Percentiles rank a stretch among this genome's conserved stretches.
phyloP scores from a whole-genome alignment of 1,140 invertebrate species.

The Hirudo medicinalis region DNA sequence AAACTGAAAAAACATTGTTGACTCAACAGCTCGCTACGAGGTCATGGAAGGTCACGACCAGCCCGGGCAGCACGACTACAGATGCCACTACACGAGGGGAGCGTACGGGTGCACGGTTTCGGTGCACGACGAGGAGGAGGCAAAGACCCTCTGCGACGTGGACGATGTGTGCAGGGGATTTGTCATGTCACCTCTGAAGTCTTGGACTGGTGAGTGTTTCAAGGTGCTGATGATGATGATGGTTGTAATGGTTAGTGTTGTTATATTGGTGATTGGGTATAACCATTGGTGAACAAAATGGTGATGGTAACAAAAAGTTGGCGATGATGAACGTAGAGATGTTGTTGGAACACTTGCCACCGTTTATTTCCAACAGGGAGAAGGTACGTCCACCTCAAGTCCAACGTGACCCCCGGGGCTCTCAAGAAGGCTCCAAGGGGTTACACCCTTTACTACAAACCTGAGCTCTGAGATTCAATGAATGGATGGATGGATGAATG shows the following conservation, averaged over 20 bases:
- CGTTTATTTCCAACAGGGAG: background rate
- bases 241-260: too few species aligned
- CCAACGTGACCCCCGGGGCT: background rate
- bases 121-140: constrained; percentile 38
- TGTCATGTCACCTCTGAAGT: constrained; percentile 35
- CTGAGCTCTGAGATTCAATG: background rate
- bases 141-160: constrained; percentile 35
- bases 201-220: constrained; percentile 37
- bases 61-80: constrained; percentile 38
- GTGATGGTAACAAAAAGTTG: too few species aligned
- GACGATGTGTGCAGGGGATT: constrained; percentile 38
- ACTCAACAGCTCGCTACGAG: constrained; percentile 26
- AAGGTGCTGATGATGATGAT: too few species aligned
- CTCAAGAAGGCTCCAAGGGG: background rate
- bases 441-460: background rate
- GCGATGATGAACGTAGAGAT: too few species aligned
- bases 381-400: constrained; percentile 8
- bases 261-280: too few species aligned
- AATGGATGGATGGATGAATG: constrained; percentile 19
- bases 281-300: too few species aligned
- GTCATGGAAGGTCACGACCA: constrained; percentile 29
- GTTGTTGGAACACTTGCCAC: too few species aligned
- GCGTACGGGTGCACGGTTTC: constrained; percentile 37
- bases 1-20: too few species aligned
- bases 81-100: constrained; percentile 35